These are phyloP conservation scores for Anhinga rufa DNA, from an alignment of 2,113 vertebrate species.

Conservation along the genomic window DNA sequence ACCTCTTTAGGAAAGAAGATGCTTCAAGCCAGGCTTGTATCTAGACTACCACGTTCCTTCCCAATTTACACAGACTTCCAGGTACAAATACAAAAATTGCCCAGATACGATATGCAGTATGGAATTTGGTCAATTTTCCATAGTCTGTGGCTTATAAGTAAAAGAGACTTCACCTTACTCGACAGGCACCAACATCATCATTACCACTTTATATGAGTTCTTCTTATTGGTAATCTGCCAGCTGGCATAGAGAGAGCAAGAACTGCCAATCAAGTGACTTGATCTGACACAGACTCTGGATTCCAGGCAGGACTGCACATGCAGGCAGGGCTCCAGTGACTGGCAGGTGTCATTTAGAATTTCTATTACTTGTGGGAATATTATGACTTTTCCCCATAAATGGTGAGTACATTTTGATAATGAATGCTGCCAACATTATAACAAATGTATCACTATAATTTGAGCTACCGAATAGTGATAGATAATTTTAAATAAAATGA, in stretches of 20 bases:
- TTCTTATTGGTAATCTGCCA: not conserved
- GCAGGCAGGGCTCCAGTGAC: not conserved
- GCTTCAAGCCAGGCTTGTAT: not conserved
- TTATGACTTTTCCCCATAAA: not conserved
- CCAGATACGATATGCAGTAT: not conserved
- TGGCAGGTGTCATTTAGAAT: not conserved
- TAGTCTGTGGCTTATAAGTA: not conserved
- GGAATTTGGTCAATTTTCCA: not conserved
- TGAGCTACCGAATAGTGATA: not conserved
- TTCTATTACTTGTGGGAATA: not conserved
- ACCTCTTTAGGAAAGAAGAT: not conserved
- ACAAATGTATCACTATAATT: not conserved
- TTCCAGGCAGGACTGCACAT: not conserved
- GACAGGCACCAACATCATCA: not conserved
- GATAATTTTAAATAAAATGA: not conserved
- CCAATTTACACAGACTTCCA: not conserved
- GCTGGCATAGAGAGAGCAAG: not conserved
- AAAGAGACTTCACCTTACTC: not conserved
- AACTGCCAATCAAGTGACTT: not conserved
- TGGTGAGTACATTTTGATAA: not conserved
- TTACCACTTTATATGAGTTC: not conserved
- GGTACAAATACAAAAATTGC: not conserved
- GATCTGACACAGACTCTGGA: not conserved
- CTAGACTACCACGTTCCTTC: not conserved
- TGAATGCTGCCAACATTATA: not conserved